Evolutionary conservation across 2,888 invertebrate species (phyloP), one percentile per base, ranked within the genome.

Genomic region (Xiphydria camelus): DNA sequence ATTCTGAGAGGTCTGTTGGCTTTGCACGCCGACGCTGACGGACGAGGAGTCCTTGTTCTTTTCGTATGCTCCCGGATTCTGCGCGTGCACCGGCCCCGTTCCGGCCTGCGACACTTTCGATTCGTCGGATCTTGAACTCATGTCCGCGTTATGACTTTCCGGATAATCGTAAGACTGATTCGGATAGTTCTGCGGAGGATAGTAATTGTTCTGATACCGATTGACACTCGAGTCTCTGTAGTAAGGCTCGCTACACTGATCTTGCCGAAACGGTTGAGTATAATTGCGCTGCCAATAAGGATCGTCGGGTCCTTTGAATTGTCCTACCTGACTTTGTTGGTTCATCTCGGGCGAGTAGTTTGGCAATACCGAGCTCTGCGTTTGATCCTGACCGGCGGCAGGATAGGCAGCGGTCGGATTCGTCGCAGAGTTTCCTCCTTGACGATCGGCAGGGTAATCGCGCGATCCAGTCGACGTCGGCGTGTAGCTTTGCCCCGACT

Each of bases 171-270:
- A 68, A 20, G 58, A 54, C 25, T 69, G 62, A 47, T 59, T 67
- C 14, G 58, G 56, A 47, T 67, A 68, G 43, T 58, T 64, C 29
- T 62, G 65, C 4, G 51, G 52, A 5, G 48, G 53, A 44, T 59
- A 79, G 54, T 80, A 82, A 21, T 73, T 75, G 19, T 61, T 70
- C 38, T 71, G 73, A 49, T 80, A 80, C 10, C 82, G 80, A 61
- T 80, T 65, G 3, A 59, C 44, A 19, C 57, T 59, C 1, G 65
- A 51, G 29, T 73, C 69, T 10, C 64, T 59, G 37, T 66, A 70
- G 44, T 70, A 73, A 4, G 62, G 49, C 49, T 74, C 70, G 25
- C 57, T 61, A 42, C 64, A 67, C n/a, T 69, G 65, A 41, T 70
- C 69, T 15, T 67, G 49, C 2, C 63, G 57, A 31, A 65, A 66